Base-by-base conservation (phyloP, 2,113 vertebrate species). In the Anoplopoma fimbria region DNA sequence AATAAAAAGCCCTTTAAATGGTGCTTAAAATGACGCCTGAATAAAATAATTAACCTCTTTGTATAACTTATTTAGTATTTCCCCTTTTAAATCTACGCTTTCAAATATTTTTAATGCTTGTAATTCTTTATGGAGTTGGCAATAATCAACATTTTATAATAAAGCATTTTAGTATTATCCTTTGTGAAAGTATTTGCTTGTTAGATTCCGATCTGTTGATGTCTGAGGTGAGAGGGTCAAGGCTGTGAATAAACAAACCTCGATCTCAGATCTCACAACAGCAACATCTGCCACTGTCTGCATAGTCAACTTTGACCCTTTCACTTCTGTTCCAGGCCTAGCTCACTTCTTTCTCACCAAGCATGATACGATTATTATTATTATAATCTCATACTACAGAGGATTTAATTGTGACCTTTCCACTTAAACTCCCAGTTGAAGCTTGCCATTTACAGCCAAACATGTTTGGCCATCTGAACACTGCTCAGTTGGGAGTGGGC, bases 361-460 rank as follows among this genome's bases (percentile, higher is more conserved):
- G n/a, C n/a, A n/a, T n/a, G n/a, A n/a, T n/a, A n/a, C n/a, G n/a
- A n/a, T n/a, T n/a, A n/a, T n/a, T n/a, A n/a, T n/a, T n/a, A n/a
- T n/a, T n/a, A n/a, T 4, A 75, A 87, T 63, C 33, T 76, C 33
- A 23, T 19, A 17, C 40, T 15, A 62, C 49, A 9, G 6, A 62
- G 34, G 60, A 63, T 76, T 80, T 79, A 27, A 77, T 72, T 85
- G 38, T 87, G 78, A 86, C 75, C 75, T 86, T 84, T 82, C 14
- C 61, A 89, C 60, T 79, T 81, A 49, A 82, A 67, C 70, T 81
- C 80, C 82, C 83, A 64, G 45, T 60, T 74, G 82, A 64, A 80
- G 53, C 33, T 74, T 81, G 79, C 79, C 83, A 86, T 90, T 86
- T 87, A 62, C 61, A 77, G 69, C 33, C 33, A 83, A 79, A 87